Base-by-base conservation (phyloP, 2,113 vertebrate genomes). In the Miniopterus natalensis region DNA sequence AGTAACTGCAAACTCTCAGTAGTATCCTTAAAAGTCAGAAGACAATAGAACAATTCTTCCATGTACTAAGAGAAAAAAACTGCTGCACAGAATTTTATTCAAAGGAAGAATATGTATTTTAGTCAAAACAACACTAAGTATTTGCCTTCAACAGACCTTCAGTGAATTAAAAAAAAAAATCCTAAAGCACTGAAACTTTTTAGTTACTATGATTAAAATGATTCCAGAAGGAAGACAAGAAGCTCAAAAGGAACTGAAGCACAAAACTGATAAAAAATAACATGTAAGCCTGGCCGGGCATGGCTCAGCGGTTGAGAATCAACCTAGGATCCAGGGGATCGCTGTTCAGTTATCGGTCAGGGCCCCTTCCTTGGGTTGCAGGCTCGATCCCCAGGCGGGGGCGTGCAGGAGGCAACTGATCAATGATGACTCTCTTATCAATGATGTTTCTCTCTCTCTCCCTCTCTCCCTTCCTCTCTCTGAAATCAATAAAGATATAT, bases 161-260 rank as follows among this genome's bases (percentile, higher is more conserved):
- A 61, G 45, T 14, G n/a, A 80, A 71, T 63, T 36, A 36, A 42
- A 61, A 77, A 89, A 55, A 51, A 3, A 53, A 55, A 36, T 49
- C 53, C 23, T 81, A 59, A 89, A 59, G 15, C 12, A 83, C 5
- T 57, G n/a, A 92, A 84, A 53, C 0, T 10, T 92, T 45, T 73
- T 77, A 57, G 14, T n/a, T 93, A 84, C n/a, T 73, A 74, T 77
- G 47, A 57, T 65, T 84, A 75, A 90, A 91, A 71, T 83, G 80
- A 71, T 93, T 59, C 17, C 45, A 65, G 29, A 78, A 75, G 21
- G 8, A 84, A 74, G 25, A 80, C 6, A 25, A 63, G 25, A 80
- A 17, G 21, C 9, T 31, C 49, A 80, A 70, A 59, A 84, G 0
- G 4, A 49, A 75, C 5, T 49, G 15, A 45, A 5, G 17, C 27